A percentile compares a stretch with the other conserved stretches of the same genome.
Evolutionary conservation across 2,888 invertebrate species (phyloP).

Genomic region (Drosophila buzzatii): DNA sequence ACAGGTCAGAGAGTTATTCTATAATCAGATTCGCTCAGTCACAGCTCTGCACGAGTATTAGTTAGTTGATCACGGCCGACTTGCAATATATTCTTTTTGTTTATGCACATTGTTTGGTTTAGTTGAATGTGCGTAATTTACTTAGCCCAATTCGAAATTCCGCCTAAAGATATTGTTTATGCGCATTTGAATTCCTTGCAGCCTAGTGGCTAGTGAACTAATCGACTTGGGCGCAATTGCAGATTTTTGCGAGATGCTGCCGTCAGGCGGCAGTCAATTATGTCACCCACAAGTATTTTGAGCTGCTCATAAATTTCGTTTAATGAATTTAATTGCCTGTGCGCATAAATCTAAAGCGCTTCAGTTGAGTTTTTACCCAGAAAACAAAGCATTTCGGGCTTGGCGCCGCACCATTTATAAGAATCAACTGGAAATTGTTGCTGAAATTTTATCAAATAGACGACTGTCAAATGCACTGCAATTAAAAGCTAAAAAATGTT

Average conservation of each 20-base stretch:
- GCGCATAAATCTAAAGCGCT: slow-evolving; percentile 77
- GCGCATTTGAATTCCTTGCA: slow-evolving; percentile 24
- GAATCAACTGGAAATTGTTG: slow-evolving; percentile 54
- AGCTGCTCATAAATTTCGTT: slow-evolving; percentile 70
- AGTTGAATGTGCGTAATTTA: slow-evolving; percentile 69
- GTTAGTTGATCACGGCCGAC: background rate
- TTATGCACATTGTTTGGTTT: slow-evolving; percentile 63
- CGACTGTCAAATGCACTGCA: slow-evolving; percentile 12
- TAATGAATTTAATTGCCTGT: slow-evolving; percentile 78
- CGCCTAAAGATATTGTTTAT: slow-evolving; percentile 60
- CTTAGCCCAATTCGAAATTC: slow-evolving; percentile 73
- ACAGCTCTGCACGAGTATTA: background rate
- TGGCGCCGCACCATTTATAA: slow-evolving; percentile 77
- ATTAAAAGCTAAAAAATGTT: background rate
- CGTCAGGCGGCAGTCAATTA: slow-evolving; percentile 53
- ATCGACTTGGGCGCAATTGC: slow-evolving; percentile 6
- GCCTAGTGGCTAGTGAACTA: slow-evolving; percentile 47
- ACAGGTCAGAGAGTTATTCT: too few relatives aligned
- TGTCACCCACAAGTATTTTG: slow-evolving; percentile 71
- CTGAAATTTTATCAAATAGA: background rate
- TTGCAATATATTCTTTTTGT: slow-evolving; percentile 44
- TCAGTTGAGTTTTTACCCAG: slow-evolving; percentile 74
- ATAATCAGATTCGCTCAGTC: too few relatives aligned
- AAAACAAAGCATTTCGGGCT: slow-evolving; percentile 64
- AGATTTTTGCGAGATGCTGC: background rate